Evolutionary conservation across 2,113 vertebrate species (phyloP).

Genomic region (Anarhynchus alexandrinus): DNA sequence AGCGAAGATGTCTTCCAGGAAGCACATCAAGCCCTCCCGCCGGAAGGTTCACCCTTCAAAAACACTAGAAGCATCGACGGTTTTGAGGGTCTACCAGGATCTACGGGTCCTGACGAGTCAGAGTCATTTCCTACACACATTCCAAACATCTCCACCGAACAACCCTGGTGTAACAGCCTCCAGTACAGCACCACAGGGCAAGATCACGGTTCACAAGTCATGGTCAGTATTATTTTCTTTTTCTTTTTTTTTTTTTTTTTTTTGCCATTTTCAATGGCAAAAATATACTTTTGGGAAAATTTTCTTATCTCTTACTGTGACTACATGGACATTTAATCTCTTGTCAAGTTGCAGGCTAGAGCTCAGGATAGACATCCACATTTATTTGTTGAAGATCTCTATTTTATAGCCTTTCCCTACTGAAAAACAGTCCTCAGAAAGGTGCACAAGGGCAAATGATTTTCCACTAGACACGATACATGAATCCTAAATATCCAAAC

Average conservation of each 20-base stretch:
- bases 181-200: conserved; percentile 57
- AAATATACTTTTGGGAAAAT: background rate
- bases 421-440: background rate
- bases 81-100: conserved; percentile 61
- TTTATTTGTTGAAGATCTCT: background rate
- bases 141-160: conserved; percentile 60
- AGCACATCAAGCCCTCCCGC: conserved; percentile 48
- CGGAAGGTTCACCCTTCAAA: conserved; percentile 72
- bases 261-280: background rate
- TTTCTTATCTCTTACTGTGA: background rate
- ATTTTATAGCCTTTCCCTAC: background rate
- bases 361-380: fast-evolving
- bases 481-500: fast-evolving
- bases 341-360: background rate
- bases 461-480: fast-evolving
- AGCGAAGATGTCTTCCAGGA: conserved; percentile 76
- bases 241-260: background rate
- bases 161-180: conserved; percentile 71
- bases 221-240: conserved; percentile 58
- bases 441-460: background rate
- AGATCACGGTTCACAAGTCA: conserved; percentile 67
- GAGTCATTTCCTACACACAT: conserved; percentile 61
- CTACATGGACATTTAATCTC: fast-evolving
- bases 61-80: conserved; percentile 60
- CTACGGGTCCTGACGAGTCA: conserved; percentile 19